Conservation (phyloP, 2,113 vertebrate species). For the Callaeas wilsoni region DNA sequence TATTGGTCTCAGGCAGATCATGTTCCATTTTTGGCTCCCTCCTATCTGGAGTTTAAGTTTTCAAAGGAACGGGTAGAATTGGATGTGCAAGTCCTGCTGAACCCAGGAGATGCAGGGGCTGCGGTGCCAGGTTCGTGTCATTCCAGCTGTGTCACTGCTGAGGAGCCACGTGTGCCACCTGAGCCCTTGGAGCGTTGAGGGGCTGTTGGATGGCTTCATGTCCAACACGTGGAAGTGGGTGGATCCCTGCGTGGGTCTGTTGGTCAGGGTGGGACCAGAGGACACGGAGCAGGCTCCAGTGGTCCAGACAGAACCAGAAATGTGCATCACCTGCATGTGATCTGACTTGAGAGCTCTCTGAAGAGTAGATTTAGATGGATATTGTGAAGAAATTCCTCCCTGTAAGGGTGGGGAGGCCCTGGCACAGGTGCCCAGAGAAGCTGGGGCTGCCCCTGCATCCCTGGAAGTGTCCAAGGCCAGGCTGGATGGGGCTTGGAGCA, state of each 20-base stretch:
- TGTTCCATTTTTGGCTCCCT: neutral
- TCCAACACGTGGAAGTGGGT: accelerated
- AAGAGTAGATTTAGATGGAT: neutral
- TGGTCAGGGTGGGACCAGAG: neutral
- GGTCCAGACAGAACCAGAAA: neutral
- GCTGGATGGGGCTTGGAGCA: neutral
- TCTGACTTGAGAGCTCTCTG: neutral
- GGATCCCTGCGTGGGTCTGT: neutral
- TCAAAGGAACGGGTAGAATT: neutral
- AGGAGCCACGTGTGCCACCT: neutral
- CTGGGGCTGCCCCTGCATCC: neutral
- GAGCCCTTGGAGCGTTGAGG: neutral
- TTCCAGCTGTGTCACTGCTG: neutral
- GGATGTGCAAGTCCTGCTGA: neutral
- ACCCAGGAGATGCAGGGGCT: neutral
- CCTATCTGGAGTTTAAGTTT: neutral
- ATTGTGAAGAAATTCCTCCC: neutral
- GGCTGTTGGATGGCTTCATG: neutral
- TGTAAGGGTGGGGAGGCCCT: neutral
- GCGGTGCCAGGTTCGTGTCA: accelerated
- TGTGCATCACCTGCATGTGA: accelerated
- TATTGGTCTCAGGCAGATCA: neutral
- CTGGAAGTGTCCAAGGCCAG: neutral
- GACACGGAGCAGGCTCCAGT: neutral
- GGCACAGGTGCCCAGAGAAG: neutral